phyloP scores from a whole-genome alignment of 2,888 invertebrate genomes.

The Andricus quercusramuli region DNA sequence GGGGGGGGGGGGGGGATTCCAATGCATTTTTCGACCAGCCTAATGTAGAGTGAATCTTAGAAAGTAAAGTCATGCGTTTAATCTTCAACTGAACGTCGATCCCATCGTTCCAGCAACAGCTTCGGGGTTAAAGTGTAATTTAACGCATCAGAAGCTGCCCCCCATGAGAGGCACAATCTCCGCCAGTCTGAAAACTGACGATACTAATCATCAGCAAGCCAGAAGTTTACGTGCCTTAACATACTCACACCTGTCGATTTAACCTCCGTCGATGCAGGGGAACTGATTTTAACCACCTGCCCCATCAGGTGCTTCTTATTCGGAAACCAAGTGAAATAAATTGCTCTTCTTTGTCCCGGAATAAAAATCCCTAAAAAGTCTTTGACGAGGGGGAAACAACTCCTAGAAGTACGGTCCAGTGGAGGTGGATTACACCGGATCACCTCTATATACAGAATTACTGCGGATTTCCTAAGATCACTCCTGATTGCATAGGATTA shows the following conservation, averaged over 20 bases:
- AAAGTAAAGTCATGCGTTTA: constrained; percentile 61
- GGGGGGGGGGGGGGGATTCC: too few relatives aligned
- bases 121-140: constrained; percentile 75
- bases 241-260: constrained; percentile 57
- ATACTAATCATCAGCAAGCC: constrained; percentile 56
- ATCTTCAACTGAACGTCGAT: constrained; percentile 52
- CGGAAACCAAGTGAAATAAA: background rate
- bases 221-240: constrained; percentile 55
- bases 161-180: constrained; percentile 50
- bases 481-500: too few relatives aligned
- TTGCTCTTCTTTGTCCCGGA: background rate
- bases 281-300: constrained; percentile 15
- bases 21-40: too few relatives aligned
- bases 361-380: constrained; percentile 4
- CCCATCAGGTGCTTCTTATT: constrained; percentile 8
- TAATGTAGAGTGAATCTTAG: constrained; percentile 16
- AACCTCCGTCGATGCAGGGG: constrained; percentile 35
- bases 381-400: too few relatives aligned
- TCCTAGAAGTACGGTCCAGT: too few relatives aligned
- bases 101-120: constrained; percentile 50
- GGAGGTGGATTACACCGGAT: too few relatives aligned
- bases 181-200: constrained; percentile 50
- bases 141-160: constrained; percentile 74
- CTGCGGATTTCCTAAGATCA: too few relatives aligned
- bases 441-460: too few relatives aligned